phyloP scores from a whole-genome alignment of 2,113 vertebrate species.

The Megaceryle torquata region DNA sequence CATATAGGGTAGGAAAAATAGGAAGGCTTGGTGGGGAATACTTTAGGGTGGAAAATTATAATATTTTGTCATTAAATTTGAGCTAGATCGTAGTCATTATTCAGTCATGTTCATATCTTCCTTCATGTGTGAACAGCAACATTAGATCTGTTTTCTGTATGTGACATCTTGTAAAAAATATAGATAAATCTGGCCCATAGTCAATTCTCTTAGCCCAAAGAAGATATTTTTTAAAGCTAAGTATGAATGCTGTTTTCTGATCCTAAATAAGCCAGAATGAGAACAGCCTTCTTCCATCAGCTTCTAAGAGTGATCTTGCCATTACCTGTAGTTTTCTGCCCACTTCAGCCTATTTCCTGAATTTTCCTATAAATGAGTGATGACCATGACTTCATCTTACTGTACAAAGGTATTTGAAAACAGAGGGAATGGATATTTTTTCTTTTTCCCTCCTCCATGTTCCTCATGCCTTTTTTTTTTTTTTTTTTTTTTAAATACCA shows the following conservation, averaged over 20 bases:
- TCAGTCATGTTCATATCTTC: neutral
- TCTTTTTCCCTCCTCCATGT: neutral
- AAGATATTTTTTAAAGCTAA: neutral
- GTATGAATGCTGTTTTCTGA: neutral
- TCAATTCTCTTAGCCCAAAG: neutral
- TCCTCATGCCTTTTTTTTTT: neutral
- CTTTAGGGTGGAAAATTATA: neutral
- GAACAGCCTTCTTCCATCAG: neutral
- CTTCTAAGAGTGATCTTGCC: neutral
- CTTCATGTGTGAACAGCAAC: neutral
- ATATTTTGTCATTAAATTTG: neutral
- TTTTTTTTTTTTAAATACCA: neutral
- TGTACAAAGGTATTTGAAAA: neutral
- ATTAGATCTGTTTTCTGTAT: neutral
- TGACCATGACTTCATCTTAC: neutral
- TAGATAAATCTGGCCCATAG: neutral
- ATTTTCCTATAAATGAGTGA: neutral
- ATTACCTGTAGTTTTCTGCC: neutral
- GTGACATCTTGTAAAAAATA: neutral
- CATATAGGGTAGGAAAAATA: neutral
- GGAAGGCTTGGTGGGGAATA: neutral
- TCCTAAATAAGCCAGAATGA: neutral
- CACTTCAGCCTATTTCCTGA: neutral
- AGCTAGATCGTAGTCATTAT: neutral
- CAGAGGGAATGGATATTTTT: neutral